A percentile compares a stretch with the other conserved stretches of the same genome.
Conservation (phyloP, 2,797 vertebrate species). For the Coilia nasus region DNA sequence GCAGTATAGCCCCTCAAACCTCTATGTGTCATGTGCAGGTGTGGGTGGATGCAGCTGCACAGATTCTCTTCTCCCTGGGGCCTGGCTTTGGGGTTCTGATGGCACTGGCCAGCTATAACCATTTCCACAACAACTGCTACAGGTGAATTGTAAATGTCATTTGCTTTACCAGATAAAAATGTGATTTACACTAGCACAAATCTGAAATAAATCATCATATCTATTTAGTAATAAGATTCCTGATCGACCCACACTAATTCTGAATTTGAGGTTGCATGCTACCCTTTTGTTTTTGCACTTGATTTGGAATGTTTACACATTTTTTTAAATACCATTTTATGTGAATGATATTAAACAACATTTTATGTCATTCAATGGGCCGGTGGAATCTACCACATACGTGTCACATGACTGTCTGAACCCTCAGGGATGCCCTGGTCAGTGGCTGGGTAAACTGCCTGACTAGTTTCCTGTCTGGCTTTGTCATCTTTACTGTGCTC, state of each 20-base stretch:
- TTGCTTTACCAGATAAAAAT: no score
- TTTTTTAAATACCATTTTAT: not conserved
- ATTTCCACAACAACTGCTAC: slow-evolving; percentile 5
- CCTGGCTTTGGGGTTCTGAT: slow-evolving; percentile 84
- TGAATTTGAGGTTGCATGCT: not conserved
- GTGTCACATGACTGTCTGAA: not conserved
- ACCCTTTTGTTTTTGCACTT: not conserved
- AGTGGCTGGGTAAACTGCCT: slow-evolving; percentile 71
- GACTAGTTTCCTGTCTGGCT: slow-evolving; percentile 83
- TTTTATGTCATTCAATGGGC: not conserved
- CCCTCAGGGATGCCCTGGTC: slow-evolving; percentile 4
- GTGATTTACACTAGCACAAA: no score
- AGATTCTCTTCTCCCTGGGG: slow-evolving; percentile 85
- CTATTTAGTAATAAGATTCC: not conserved
- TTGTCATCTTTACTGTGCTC: slow-evolving; percentile 84
- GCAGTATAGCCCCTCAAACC: not conserved
- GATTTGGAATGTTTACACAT: not conserved
- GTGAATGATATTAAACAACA: not conserved
- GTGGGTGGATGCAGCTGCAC: slow-evolving; percentile 79
- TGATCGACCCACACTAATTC: no score
- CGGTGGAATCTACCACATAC: not conserved
- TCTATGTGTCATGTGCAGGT: not conserved
- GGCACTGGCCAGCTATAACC: slow-evolving; percentile 70
- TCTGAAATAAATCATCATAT: not conserved
- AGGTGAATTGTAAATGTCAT: not conserved